phyloP scores from a whole-genome alignment of 2,797 vertebrate species.

The Sarcophilus harrisii region DNA sequence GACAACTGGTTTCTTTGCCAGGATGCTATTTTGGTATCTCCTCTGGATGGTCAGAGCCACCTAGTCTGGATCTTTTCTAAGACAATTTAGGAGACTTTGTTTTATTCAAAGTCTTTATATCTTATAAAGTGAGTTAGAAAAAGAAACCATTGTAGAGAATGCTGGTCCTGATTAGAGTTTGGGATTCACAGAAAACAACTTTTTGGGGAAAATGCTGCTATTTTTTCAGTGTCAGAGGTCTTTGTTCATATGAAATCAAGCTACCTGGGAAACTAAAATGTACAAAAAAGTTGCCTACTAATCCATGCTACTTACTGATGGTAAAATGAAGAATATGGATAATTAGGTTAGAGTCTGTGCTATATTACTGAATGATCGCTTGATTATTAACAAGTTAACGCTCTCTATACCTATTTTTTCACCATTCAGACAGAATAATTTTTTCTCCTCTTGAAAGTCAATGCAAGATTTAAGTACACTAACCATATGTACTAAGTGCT shows the following conservation, averaged over 20 bases:
- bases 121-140: constrained; percentile 11
- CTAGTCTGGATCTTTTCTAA: constrained; percentile 25
- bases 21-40: constrained; percentile 56
- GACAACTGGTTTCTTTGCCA: constrained; percentile 51
- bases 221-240: background rate
- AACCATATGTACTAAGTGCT: background rate
- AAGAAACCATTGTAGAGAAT: constrained; percentile 14
- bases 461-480: background rate
- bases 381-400: background rate
- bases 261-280: constrained; percentile 15
- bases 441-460: background rate
- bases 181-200: background rate
- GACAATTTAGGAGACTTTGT: constrained; percentile 48
- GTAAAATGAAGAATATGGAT: constrained; percentile 36
- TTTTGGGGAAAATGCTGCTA: background rate
- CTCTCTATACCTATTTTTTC: constrained; percentile 7
- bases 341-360: background rate
- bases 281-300: constrained; percentile 1
- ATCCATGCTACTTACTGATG: background rate
- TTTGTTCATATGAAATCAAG: constrained; percentile 23
- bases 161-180: background rate
- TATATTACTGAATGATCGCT: constrained; percentile 32
- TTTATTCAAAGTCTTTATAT: constrained; percentile 52
- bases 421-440: constrained; percentile 20
- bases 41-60: constrained; percentile 46